Conservation (phyloP, 2,113 vertebrate species). For the Hystrix brachyura region DNA sequence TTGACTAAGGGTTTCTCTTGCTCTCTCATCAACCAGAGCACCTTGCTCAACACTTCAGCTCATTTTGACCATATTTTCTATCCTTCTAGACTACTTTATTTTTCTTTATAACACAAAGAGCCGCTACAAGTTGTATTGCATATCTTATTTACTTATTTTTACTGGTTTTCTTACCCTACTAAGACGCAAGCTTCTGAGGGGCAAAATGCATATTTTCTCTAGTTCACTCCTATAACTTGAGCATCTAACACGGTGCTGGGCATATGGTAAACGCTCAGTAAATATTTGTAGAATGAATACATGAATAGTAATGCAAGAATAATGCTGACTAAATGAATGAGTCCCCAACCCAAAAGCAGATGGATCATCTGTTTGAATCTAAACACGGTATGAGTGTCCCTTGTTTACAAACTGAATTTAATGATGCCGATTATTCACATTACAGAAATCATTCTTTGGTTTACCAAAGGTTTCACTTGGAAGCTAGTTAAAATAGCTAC, state of each 20-base stretch:
- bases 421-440: slow-evolving; percentile 58
- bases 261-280: slow-evolving; percentile 71
- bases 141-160: slow-evolving; percentile 31
- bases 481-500: slow-evolving; percentile 43
- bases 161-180: neutral
- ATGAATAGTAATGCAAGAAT: slow-evolving; percentile 70
- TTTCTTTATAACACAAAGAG: neutral
- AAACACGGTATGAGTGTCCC: slow-evolving; percentile 32
- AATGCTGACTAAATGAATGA: slow-evolving; percentile 65
- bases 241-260: slow-evolving; percentile 55
- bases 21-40: neutral
- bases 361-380: slow-evolving; percentile 67
- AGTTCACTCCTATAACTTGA: slow-evolving; percentile 29
- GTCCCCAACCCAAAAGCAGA: slow-evolving; percentile 58
- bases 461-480: slow-evolving; percentile 54
- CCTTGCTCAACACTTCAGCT: too few species aligned
- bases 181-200: neutral
- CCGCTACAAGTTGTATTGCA: neutral
- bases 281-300: slow-evolving; percentile 77
- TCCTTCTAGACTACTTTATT: neutral
- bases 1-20: neutral
- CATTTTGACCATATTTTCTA: neutral
- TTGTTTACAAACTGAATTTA: slow-evolving; percentile 71
- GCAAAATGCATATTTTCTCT: neutral
- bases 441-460: slow-evolving; percentile 17